Evolutionary conservation across 2,888 invertebrate species (phyloP).

Genomic region (Argyresthia goedartella): DNA sequence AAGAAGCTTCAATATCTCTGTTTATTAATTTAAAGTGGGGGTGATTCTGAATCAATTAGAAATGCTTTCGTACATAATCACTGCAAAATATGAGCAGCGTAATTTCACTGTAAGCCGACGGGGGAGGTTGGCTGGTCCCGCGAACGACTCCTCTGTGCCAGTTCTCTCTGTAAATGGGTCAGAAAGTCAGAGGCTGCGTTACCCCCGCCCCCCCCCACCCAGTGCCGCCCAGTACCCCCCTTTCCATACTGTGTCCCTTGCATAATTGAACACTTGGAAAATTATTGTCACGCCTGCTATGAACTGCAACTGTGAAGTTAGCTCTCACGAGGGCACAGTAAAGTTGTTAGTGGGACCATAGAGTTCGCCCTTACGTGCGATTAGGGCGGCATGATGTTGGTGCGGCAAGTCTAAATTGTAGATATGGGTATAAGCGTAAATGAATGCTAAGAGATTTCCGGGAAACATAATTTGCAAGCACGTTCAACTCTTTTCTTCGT

Average conservation of each 20-base stretch:
- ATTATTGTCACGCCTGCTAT: slow-evolving; percentile 55
- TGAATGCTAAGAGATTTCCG: no score
- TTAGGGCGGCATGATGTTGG: background rate
- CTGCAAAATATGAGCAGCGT: slow-evolving; percentile 21
- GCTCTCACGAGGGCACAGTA: slow-evolving; percentile 8
- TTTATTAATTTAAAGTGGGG: no score
- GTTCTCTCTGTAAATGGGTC: slow-evolving; percentile 60
- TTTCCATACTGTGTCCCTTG: slow-evolving; percentile 43
- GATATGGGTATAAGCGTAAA: no score
- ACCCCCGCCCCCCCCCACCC: slow-evolving; percentile 23
- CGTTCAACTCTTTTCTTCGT: no score
- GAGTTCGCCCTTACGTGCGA: background rate
- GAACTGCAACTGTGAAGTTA: slow-evolving; percentile 32
- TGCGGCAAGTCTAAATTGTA: no score
- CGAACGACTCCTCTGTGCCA: slow-evolving; percentile 28
- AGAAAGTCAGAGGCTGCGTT: slow-evolving; percentile 44
- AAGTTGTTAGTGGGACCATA: slow-evolving; percentile 3
- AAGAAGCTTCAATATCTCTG: no score
- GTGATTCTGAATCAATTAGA: background rate
- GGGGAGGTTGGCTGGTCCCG: background rate
- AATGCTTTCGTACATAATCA: slow-evolving; percentile 9
- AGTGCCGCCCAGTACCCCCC: slow-evolving; percentile 27
- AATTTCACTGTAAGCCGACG: slow-evolving; percentile 12
- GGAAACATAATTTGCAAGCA: no score
- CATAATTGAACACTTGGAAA: slow-evolving; percentile 64